Percentiles rank a stretch among this genome's conserved stretches.
Evolutionary conservation across 2,888 invertebrate genomes (phyloP).

Genomic region (Drosophila mayaguana): DNA sequence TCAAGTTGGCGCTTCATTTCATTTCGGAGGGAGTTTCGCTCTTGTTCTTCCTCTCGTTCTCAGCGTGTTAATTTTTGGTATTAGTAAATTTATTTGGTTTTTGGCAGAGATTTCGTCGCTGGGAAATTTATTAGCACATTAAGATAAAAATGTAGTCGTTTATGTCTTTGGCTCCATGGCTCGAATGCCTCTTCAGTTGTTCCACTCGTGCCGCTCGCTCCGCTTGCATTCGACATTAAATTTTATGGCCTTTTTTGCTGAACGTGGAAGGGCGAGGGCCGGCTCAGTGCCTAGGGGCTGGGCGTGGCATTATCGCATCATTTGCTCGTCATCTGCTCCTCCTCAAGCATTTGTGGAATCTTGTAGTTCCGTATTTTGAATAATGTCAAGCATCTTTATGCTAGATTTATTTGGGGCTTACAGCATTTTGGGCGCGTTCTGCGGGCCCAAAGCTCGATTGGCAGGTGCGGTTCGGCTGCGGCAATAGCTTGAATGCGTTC

Average conservation of each 20-base stretch:
- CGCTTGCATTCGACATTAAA: conserved; percentile 66
- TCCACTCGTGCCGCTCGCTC: conserved; percentile 29
- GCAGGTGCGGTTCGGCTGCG: conserved; percentile 46
- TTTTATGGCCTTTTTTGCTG: conserved; percentile 77
- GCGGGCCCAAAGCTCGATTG: conserved; percentile 18
- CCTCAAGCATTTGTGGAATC: conserved; percentile 64
- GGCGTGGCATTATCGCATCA: conserved; percentile 49
- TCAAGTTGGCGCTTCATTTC: conserved; percentile 77
- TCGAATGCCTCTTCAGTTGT: conserved; percentile 26
- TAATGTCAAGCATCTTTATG: conserved; percentile 69
- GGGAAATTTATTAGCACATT: conserved; percentile 84
- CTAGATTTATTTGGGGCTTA: conserved; percentile 62
- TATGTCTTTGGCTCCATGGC: conserved; percentile 51
- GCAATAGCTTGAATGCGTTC: conserved; percentile 27
- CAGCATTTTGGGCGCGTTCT: conserved; percentile 39
- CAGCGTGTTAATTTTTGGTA: conserved; percentile 63
- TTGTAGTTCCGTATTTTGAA: conserved; percentile 72
- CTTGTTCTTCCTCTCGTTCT: conserved; percentile 9
- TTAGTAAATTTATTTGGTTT: conserved; percentile 81
- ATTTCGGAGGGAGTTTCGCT: conserved; percentile 28
- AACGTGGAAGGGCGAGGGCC: conserved; percentile 16
- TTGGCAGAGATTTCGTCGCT: conserved; percentile 79
- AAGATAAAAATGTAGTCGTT: conserved; percentile 83
- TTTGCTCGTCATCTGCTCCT: conserved; percentile 38
- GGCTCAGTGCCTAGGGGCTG: conserved; percentile 13